Conservation (phyloP, 1,140 invertebrate species). For the Aphaenogaster rudis region DNA sequence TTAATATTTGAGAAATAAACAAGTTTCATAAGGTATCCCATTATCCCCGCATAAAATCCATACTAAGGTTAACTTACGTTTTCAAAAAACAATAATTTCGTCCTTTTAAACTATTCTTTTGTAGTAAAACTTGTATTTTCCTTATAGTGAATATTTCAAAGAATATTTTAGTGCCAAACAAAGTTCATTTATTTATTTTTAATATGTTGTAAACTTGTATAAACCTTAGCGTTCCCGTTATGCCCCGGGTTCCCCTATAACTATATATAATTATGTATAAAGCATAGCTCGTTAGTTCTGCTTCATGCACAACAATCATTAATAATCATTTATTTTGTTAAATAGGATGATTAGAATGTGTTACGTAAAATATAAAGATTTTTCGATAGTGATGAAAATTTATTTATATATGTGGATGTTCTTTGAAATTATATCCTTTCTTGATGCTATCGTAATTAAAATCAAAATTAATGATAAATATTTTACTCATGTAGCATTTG, state of each 20-base stretch:
- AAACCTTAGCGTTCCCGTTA: no score
- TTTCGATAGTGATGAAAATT: not conserved
- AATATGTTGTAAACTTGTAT: no score
- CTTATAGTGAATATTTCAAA: no score
- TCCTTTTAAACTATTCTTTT: no score
- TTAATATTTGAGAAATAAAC: no score
- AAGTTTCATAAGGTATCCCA: no score
- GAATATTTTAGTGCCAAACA: no score
- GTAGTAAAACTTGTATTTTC: no score
- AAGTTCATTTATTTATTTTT: no score
- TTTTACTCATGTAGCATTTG: not conserved
- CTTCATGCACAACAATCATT: conserved; percentile 1
- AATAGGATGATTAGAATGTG: not conserved
- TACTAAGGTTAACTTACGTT: no score
- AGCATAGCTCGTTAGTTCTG: not conserved
- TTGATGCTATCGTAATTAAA: not conserved
- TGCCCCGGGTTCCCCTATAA: not conserved
- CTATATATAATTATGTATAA: conserved; percentile 1
- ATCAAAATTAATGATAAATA: not conserved
- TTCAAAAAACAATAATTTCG: no score
- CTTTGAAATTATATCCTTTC: not conserved
- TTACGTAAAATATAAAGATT: not conserved
- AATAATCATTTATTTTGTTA: conserved; percentile 2
- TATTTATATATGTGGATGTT: not conserved
- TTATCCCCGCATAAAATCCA: no score